Base-by-base conservation (phyloP, 2,797 vertebrate species). In the Chelon labrosus region DNA sequence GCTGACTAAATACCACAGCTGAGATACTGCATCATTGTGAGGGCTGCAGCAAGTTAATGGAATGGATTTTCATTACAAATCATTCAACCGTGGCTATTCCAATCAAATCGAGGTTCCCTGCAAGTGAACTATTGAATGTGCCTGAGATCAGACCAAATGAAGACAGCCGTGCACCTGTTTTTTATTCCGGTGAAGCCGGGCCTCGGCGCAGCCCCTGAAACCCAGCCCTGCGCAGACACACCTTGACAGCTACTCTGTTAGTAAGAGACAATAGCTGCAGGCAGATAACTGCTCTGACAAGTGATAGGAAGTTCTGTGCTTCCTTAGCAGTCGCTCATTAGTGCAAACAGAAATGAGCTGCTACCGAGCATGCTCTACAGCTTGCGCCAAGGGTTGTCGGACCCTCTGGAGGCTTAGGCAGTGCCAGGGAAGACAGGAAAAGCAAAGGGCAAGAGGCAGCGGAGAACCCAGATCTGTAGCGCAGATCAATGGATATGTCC, bases 31-130 rank as follows among this genome's bases (percentile, higher is more conserved):
- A 72, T 85, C 74, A 78, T 73, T 75, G 41, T 62, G 31, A 69
- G 31, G 25, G 31, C 74, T 56, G 54, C 65, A 72, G 65, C 39
- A 56, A 65, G 61, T 79, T 88, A 81, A 82, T 78, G 31, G 74
- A 62, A 86, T 86, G 64, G 47, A 85, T 69, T 86, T 84, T 86
- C 78, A 83, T 85, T 83, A 73, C 54, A 73, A 84, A 66, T 70
- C 49, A 6, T 56, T 86, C 61, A 60, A 77, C 59, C 59, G 7
- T 71, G 62, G n/a, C 56, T 66, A 2, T 88, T 83, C 67, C 54
- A 80, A 80, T 85, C 70, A 88, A 81, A 80, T 63, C 17, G 1
- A 65, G 67, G 17, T 70, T 84, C 56, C 70, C 70, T 61, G 73
- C 31, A 39, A 84, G 73, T 10, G 4, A 85, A 78, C 77, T 83